These are phyloP conservation scores for Archips xylosteana DNA, from an alignment of 2,888 invertebrate species.

Conservation along the genomic window DNA sequence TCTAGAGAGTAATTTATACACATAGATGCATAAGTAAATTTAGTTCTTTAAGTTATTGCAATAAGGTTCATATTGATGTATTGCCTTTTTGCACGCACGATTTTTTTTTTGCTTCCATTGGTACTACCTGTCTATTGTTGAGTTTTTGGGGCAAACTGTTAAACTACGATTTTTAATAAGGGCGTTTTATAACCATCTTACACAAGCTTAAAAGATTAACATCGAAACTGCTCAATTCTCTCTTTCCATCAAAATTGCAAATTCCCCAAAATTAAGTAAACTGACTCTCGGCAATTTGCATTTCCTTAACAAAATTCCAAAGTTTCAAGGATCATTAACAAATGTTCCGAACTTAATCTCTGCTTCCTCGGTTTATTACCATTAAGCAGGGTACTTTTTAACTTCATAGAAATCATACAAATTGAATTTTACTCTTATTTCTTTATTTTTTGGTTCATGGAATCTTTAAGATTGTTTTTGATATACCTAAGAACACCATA, in stretches of 20 bases:
- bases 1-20: no score
- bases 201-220: neutral
- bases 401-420: constrained; percentile 17
- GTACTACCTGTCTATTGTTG: no score
- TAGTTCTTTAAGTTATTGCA: no score
- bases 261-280: constrained; percentile 21
- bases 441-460: neutral
- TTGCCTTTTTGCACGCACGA: no score
- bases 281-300: constrained; percentile 27
- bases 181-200: no score
- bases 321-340: constrained; percentile 28
- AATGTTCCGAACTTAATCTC: constrained; percentile 24
- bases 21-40: no score
- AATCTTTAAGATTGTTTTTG: neutral
- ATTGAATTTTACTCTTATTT: neutral
- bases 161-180: no score
- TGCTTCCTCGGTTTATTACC: constrained; percentile 18
- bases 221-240: neutral
- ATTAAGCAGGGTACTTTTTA: constrained; percentile 17
- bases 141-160: no score
- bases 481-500: no score
- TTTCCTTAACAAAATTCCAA: constrained; percentile 21
- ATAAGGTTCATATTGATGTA: no score
- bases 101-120: no score
- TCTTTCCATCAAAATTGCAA: constrained; percentile 6